Conservation (phyloP, 2,888 invertebrate genomes). For the Eumerus sabulonum region DNA sequence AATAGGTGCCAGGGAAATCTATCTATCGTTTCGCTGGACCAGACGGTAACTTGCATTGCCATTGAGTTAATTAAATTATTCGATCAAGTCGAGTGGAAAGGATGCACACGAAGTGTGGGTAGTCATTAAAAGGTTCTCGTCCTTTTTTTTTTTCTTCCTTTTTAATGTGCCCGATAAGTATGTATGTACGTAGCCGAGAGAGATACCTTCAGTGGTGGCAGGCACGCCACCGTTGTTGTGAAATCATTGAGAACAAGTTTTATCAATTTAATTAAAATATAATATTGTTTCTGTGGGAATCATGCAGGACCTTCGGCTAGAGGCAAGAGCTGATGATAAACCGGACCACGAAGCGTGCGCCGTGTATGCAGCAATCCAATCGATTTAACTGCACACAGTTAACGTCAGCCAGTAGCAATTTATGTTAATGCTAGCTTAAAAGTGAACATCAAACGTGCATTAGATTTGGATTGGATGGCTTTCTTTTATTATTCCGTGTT, state of each 20-base stretch:
- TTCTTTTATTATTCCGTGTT: neutral
- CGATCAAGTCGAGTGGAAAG: conserved; percentile 35
- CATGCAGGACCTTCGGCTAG: no score
- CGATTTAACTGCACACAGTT: conserved; percentile 11
- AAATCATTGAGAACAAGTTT: conserved; percentile 41
- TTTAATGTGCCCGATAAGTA: conserved; percentile 24
- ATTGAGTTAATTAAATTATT: conserved; percentile 67
- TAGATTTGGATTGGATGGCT: conserved; percentile 22
- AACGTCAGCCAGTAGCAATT: conserved; percentile 33
- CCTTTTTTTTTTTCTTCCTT: neutral
- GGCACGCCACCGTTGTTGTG: neutral
- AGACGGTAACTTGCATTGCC: conserved; percentile 20
- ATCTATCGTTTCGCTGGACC: conserved; percentile 2
- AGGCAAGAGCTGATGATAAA: no score
- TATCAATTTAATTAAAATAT: conserved; percentile 64
- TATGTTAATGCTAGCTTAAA: conserved; percentile 32
- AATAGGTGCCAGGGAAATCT: neutral
- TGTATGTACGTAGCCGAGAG: neutral
- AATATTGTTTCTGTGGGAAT: conserved; percentile 17
- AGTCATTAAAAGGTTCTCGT: conserved; percentile 20
- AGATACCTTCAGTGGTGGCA: conserved; percentile 16
- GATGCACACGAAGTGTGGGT: conserved; percentile 13
- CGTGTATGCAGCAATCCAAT: conserved; percentile 4
- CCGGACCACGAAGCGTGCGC: no score
- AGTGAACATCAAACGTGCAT: conserved; percentile 50